Conservation (phyloP, 2,113 vertebrate genomes). For the Asarcornis scutulata region DNA sequence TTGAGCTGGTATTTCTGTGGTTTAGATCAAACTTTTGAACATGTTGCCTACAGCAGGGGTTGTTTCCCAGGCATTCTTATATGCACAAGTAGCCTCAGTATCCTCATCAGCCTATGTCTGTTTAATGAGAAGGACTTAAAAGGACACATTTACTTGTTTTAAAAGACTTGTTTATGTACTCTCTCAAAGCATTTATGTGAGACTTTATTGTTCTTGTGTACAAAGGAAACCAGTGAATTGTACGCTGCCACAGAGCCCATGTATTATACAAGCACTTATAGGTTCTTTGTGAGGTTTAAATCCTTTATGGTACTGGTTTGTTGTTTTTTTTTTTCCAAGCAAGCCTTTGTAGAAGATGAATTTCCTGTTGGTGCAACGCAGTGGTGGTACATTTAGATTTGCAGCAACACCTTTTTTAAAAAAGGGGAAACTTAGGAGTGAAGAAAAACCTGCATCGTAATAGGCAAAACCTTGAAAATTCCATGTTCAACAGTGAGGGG, state of each 20-base stretch:
- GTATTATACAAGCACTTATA: background rate
- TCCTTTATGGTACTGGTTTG: background rate
- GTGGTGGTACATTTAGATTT: background rate
- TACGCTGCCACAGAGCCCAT: background rate
- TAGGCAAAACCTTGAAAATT: background rate
- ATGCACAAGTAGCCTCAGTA: slow-evolving; percentile 1
- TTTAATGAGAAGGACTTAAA: slow-evolving; percentile 31
- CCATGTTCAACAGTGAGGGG: background rate
- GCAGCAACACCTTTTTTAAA: background rate
- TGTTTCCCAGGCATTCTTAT: slow-evolving; percentile 10
- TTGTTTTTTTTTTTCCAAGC: background rate
- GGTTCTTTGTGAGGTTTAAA: background rate
- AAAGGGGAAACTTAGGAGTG: background rate
- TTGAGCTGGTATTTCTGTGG: slow-evolving; percentile 20
- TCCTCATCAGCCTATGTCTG: background rate
- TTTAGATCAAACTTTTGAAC: slow-evolving; percentile 52
- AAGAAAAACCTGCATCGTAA: background rate
- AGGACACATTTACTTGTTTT: slow-evolving; percentile 10
- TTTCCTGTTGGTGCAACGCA: background rate
- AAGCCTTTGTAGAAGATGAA: background rate
- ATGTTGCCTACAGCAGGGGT: slow-evolving; percentile 4
- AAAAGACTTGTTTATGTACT: background rate
- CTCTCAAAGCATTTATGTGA: background rate
- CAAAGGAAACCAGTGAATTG: slow-evolving; percentile 19
- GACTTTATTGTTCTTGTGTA: background rate